Conservation (phyloP, 2,888 invertebrate genomes). For the Helobdella robusta region DNA sequence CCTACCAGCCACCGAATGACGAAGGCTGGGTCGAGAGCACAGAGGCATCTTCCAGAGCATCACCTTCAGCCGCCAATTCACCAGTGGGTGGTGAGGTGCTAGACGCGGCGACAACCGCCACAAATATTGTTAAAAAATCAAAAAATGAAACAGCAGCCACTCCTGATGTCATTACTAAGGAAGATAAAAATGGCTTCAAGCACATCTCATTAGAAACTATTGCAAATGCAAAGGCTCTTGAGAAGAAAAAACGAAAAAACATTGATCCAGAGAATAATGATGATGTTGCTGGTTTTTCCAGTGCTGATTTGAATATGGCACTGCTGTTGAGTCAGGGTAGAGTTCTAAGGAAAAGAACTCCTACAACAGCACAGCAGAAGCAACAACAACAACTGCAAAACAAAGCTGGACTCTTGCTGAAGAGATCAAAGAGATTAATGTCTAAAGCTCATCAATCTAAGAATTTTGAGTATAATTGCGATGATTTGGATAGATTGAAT, state of each 20-base stretch:
- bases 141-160: no score
- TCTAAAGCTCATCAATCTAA: background rate
- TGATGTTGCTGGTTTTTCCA: background rate
- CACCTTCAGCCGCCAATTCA: no score
- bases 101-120: background rate
- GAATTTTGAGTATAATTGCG: background rate
- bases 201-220: conserved; percentile 7
- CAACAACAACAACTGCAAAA: no score
- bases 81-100: no score
- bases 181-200: background rate
- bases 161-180: background rate
- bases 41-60: no score
- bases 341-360: conserved; percentile 23
- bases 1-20: background rate
- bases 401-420: no score
- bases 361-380: no score
- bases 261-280: background rate
- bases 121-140: background rate
- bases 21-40: background rate
- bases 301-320: conserved; percentile 16
- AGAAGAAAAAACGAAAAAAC: background rate
- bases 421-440: conserved; percentile 3
- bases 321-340: conserved; percentile 21
- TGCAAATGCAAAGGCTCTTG: background rate
- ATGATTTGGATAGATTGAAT: no score